Base-by-base conservation (phyloP, 2,797 vertebrate species). In the Epinephelus malabaricus region DNA sequence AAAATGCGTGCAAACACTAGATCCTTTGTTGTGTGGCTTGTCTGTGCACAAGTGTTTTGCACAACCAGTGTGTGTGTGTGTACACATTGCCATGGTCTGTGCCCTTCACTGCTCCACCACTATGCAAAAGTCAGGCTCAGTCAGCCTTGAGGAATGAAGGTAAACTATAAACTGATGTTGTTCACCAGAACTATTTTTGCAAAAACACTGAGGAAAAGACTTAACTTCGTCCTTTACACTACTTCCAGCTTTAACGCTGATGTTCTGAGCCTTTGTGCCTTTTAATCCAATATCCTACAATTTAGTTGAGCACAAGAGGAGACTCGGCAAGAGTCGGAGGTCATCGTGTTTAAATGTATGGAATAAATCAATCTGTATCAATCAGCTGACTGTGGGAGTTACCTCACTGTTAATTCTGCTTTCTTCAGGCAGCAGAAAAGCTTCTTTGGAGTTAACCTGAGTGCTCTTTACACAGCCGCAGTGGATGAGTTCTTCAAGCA, bases 401-500 rank as follows among this genome's bases (percentile, higher is more conserved):
- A 34, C 34, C 34, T 34, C 6, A 34, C 9, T 43, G 40, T 43
- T 43, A 43, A 43, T 9, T 43, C 40, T 43, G 9, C 17, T 65
- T 14, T 58, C 53, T 27, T 13, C 79, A 97, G 96, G 95, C 95
- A 95, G 73, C 95, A 97, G 85, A 93, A 92, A n/a, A 92, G 85
- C 74, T 96, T 97, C 93, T 95, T 92, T 49, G 94, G 94, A 0
- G 90, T 97, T 40, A 94, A 94, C 84, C 90, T 97, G 82, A 94
- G 91, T 30, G 91, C 94, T 74, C 94, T 97, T 21, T 91, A 84
- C 73, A 84, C 56, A 19, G 87, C 92, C 19, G 93, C 94, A 1
- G 83, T 95, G 74, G 95, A 96, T 0, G 95, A 97, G 79, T 96
- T 95, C 74, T 96, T 96, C 88, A 86, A 67, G 66, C 96, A 97